Evolutionary conservation across 2,113 vertebrate genomes (phyloP), one percentile per base, ranked within the genome.

Genomic region (Lasiurus cinereus): DNA sequence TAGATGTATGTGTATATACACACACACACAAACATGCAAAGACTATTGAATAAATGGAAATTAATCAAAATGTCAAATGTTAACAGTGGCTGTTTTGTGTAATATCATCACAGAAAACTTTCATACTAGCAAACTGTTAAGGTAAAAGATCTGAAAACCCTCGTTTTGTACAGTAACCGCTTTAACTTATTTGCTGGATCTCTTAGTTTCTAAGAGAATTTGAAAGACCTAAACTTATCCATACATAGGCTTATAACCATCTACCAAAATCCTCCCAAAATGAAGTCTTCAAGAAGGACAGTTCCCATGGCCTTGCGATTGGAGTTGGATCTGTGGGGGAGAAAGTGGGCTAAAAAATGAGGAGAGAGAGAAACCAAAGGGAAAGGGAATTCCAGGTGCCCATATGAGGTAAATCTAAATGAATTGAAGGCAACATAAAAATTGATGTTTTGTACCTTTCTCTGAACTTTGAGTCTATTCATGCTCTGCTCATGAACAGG

Each of bases 21-120:
- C 12, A 36, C 4, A 72, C 39, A 59, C n/a, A 24, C 39, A 90
- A 5, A 62, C 16, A 59, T 73, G 12, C 16, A 94, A 27, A 72
- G 54, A 82, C 15, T 72, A 67, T 46, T 54, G 10, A 67, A 15
- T 83, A 16, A 74, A 19, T 83, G 21, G 24, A 94, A 94, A 94
- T 50, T 67, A 43, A 66, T 56, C 15, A n/a, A 62, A 93, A 72
- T 86, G 21, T 59, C 33, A 79, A 67, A 66, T 83, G 22, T 31
- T 77, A 83, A 29, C 19, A 74, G 27, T 88, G 43, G 22, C 31
- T 24, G 27, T 83, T 83, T 77, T 48, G 11, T 24, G 22, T 52
- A 64, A 90, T 84, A 66, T 83, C 15, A 93, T 94, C 67, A 90
- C 5, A 90, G 24, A 70, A 12, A 78, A 62, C 2, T 50, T 76